Conservation (phyloP, 2,888 invertebrate species). For the Lutraria lutraria region DNA sequence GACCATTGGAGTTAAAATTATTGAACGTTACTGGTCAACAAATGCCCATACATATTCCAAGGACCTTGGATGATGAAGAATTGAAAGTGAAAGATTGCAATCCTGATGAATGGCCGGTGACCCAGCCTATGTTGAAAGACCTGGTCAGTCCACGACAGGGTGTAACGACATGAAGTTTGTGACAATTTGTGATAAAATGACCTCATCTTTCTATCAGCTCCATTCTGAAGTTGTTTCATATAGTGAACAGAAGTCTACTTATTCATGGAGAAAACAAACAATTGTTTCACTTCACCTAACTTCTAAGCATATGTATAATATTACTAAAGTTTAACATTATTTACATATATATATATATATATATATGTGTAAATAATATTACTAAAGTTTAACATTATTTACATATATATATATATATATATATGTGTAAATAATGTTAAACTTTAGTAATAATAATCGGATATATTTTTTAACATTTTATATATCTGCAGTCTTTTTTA, state of each 20-base stretch:
- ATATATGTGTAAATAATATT: too few relatives aligned
- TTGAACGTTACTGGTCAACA: conserved; percentile 82
- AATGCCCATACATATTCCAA: conserved; percentile 79
- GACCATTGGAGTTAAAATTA: conserved; percentile 85
- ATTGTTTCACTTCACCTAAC: too few relatives aligned
- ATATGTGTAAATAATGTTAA: too few relatives aligned
- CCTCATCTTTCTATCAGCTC: neutral
- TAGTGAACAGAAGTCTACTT: neutral
- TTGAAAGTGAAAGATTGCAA: conserved; percentile 78
- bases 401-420: too few relatives aligned
- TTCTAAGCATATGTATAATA: too few relatives aligned
- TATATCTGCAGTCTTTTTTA: too few relatives aligned
- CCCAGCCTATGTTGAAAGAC: conserved; percentile 81
- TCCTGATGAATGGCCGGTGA: conserved; percentile 85
- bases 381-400: too few relatives aligned
- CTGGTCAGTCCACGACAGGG: conserved; percentile 57
- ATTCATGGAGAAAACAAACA: neutral
- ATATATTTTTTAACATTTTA: too few relatives aligned
- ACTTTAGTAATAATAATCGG: too few relatives aligned
- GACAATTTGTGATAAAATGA: neutral
- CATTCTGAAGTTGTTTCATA: neutral
- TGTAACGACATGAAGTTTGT: conserved; percentile 1
- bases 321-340: too few relatives aligned
- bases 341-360: too few relatives aligned
- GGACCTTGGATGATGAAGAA: conserved; percentile 76